Evolutionary conservation across 2,113 vertebrate genomes (phyloP).

Genomic region (Turdus rufiventris): DNA sequence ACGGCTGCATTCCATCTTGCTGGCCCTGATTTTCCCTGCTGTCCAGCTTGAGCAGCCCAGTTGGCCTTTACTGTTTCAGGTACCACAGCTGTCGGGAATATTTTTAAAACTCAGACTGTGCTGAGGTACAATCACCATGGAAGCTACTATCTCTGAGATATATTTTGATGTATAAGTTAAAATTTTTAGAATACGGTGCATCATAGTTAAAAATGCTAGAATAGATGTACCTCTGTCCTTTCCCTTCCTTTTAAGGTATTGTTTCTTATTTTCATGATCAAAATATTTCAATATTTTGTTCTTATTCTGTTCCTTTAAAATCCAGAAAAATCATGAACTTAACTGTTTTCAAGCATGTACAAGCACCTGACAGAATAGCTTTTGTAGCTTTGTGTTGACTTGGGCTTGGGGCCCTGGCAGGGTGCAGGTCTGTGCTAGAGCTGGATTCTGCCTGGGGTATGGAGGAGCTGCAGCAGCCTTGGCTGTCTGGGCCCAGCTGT

Average conservation of each 20-base stretch:
- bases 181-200: not conserved
- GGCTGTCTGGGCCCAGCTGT: not conserved
- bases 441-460: not conserved
- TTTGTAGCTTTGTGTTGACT: not conserved
- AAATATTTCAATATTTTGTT: not conserved
- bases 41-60: not conserved
- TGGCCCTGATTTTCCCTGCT: not conserved
- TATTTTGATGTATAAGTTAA: not conserved
- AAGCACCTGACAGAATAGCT: fast-evolving
- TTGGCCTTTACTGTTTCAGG: not conserved
- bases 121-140: not conserved
- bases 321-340: not conserved
- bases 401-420: not conserved
- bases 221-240: not conserved
- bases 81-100: not conserved
- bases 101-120: not conserved
- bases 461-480: not conserved
- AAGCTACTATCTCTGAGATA: not conserved
- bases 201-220: not conserved
- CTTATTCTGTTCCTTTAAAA: not conserved
- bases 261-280: not conserved
- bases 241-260: not conserved
- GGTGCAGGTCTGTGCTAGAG: not conserved
- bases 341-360: not conserved
- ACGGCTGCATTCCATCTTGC: not conserved